phyloP scores from a whole-genome alignment of 1,140 invertebrate genomes.

The Drosophila lacertosa region DNA sequence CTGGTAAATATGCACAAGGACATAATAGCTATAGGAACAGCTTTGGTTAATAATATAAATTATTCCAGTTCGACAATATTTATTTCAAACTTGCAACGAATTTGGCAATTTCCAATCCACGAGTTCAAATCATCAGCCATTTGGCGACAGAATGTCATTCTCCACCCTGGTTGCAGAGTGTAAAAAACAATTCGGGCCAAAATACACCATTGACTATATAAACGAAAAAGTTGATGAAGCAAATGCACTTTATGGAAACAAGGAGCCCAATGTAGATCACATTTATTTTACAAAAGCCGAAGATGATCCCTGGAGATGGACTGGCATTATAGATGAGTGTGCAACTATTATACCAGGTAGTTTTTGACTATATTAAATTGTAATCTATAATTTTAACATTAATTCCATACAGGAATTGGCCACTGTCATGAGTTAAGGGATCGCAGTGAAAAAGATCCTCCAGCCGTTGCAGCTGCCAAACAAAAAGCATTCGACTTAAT shows the following conservation, averaged over 20 bases:
- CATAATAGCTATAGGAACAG: no score
- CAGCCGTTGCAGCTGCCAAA: slow-evolving; percentile 4
- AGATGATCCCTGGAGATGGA: slow-evolving; percentile 86
- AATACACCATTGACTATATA: slow-evolving; percentile 33
- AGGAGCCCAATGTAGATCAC: slow-evolving; percentile 85
- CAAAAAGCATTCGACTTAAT: slow-evolving; percentile 9
- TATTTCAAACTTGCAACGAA: slow-evolving; percentile 40
- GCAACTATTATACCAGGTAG: slow-evolving; percentile 30
- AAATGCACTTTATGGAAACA: slow-evolving; percentile 85
- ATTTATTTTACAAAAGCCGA: slow-evolving; percentile 87
- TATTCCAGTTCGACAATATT: slow-evolving; percentile 32
- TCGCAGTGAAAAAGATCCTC: not conserved
- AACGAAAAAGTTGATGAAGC: slow-evolving; percentile 21
- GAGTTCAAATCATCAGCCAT: slow-evolving; percentile 30
- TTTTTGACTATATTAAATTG: not conserved
- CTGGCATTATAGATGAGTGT: slow-evolving; percentile 26
- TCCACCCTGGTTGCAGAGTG: slow-evolving; percentile 3
- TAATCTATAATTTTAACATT: not conserved
- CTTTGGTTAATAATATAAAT: not conserved
- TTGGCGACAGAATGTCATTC: slow-evolving; percentile 13
- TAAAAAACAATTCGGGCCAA: slow-evolving; percentile 22
- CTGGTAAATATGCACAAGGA: not conserved
- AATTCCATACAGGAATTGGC: slow-evolving; percentile 7
- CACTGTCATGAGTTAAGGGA: slow-evolving; percentile 16
- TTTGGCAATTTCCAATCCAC: slow-evolving; percentile 34